Conservation (phyloP, 2,797 vertebrate species). For the Cygnus olor region DNA sequence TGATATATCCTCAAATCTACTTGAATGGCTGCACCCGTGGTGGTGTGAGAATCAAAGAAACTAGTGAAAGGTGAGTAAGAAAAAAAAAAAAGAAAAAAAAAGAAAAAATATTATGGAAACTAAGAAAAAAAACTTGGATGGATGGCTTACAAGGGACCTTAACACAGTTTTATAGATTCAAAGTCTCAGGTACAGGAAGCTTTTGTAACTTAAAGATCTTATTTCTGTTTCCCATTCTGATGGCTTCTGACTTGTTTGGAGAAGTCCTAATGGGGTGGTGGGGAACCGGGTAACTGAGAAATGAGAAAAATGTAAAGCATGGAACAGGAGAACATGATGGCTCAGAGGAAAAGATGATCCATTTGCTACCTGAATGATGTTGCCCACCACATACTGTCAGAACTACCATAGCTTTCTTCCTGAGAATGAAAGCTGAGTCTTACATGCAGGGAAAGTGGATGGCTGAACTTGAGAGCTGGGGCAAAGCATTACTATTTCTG, state of each 20-base stretch:
- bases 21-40: neutral
- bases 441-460: rapidly evolving
- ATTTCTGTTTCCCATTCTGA: neutral
- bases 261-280: neutral
- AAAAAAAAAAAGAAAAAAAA: no score
- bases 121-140: neutral
- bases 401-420: neutral
- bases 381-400: neutral
- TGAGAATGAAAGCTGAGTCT: neutral
- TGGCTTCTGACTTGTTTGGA: neutral
- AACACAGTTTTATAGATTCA: neutral
- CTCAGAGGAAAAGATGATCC: neutral
- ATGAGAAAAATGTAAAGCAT: neutral
- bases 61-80: neutral
- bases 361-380: neutral
- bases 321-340: rapidly evolving
- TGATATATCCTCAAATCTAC: neutral
- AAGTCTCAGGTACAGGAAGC: neutral
- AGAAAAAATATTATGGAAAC: neutral
- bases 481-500: neutral
- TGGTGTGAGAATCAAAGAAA: neutral
- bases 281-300: neutral
- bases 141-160: neutral
- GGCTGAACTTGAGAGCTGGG: neutral
- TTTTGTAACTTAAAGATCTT: neutral